These are phyloP conservation scores for Sternarchorhynchus goeldii DNA, from an alignment of 2,797 vertebrate genomes.

Conservation along the genomic window DNA sequence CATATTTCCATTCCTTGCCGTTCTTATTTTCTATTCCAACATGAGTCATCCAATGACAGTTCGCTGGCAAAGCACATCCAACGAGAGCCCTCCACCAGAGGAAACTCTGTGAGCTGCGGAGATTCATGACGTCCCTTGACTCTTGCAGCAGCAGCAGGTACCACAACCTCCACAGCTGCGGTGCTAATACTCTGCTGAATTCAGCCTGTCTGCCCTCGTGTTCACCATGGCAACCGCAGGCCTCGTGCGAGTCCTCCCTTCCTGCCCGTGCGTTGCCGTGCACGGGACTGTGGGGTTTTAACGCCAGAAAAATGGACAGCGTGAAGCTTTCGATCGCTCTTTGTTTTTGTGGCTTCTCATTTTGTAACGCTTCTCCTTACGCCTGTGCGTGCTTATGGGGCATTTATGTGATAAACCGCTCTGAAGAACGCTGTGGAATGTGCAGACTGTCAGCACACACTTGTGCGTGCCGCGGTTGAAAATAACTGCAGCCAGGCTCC, in stretches of 20 bases:
- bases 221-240: background rate
- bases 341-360: constrained; percentile 51
- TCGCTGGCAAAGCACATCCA: background rate
- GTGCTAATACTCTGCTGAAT: constrained; percentile 51
- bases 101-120: background rate
- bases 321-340: constrained; percentile 31
- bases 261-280: constrained; percentile 38
- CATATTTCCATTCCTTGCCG: background rate
- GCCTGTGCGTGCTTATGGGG: background rate
- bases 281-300: constrained; percentile 42
- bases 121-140: background rate
- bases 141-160: background rate
- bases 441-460: background rate
- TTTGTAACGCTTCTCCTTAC: constrained; percentile 54
- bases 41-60: background rate
- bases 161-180: constrained; percentile 60
- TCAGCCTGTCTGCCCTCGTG: constrained; percentile 15
- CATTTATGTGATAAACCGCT: constrained; percentile 19
- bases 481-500: background rate
- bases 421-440: constrained; percentile 31
- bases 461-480: background rate
- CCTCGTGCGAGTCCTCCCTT: constrained; percentile 39
- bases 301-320: background rate
- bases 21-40: background rate
- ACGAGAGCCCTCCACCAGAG: background rate